phyloP scores from a whole-genome alignment of 2,797 vertebrate species.

The Adrianichthys oophorus region DNA sequence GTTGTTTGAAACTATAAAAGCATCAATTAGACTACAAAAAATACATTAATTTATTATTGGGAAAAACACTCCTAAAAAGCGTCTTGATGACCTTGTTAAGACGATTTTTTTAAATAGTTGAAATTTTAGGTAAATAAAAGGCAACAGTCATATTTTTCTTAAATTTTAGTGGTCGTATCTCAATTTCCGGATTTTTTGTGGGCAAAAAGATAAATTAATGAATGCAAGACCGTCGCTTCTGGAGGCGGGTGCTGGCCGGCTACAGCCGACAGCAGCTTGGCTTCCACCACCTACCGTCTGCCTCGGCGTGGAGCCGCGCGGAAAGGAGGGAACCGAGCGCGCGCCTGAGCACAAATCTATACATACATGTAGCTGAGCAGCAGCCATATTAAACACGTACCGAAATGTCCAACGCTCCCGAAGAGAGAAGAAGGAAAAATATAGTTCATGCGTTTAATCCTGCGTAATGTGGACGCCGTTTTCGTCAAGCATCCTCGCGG shows the following conservation, averaged over 20 bases:
- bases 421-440: constrained; percentile 32
- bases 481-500: constrained; percentile 66
- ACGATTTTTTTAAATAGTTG: too few relatives aligned
- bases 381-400: constrained; percentile 54
- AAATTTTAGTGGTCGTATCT: too few relatives aligned
- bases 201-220: too few relatives aligned
- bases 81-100: constrained; percentile 60
- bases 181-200: too few relatives aligned
- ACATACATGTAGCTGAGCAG: constrained; percentile 10
- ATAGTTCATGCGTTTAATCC: constrained; percentile 62
- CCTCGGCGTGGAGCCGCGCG: constrained; percentile 41
- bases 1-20: constrained; percentile 22
- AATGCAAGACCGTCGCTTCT: not conserved
- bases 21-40: constrained; percentile 9
- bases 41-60: constrained; percentile 4
- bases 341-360: constrained; percentile 14
- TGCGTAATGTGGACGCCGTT: constrained; percentile 52
- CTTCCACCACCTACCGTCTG: constrained; percentile 44
- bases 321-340: constrained; percentile 41
- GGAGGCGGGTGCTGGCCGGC: constrained; percentile 18
- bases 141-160: too few relatives aligned
- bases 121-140: too few relatives aligned
- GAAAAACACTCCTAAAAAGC: constrained; percentile 1
- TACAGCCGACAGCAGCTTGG: constrained; percentile 47
- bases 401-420: constrained; percentile 44